Evolutionary conservation across 1,140 invertebrate genomes (phyloP).

Genomic region (Hermetia illucens): DNA sequence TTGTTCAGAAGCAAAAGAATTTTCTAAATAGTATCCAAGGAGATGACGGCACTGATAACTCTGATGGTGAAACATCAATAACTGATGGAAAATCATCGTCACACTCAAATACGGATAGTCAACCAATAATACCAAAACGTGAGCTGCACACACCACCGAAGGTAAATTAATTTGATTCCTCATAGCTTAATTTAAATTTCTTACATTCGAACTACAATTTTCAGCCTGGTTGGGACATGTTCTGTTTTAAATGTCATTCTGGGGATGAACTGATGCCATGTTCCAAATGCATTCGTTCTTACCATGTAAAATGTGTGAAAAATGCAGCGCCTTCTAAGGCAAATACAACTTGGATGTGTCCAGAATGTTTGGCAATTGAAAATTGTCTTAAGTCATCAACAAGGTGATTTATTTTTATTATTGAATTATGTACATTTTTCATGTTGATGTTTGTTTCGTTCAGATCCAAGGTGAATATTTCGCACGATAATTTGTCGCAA

Average conservation of each 20-base stretch:
- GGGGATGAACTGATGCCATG: slow-evolving; percentile 45
- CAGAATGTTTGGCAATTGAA: slow-evolving; percentile 68
- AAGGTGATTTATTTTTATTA: slow-evolving; percentile 28
- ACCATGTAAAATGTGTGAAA: slow-evolving; percentile 62
- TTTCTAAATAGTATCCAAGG: slow-evolving; percentile 32
- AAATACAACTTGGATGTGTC: slow-evolving; percentile 61
- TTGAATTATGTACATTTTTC: neutral
- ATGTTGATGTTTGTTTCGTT: slow-evolving; percentile 11
- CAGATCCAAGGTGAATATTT: neutral
- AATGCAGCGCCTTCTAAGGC: slow-evolving; percentile 37
- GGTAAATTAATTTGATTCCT: slow-evolving; percentile 12
- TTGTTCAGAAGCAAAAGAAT: slow-evolving; percentile 38
- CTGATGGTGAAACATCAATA: slow-evolving; percentile 1
- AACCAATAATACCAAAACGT: slow-evolving; percentile 6
- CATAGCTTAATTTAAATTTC: too few relatives aligned
- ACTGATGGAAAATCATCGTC: neutral
- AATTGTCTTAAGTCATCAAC: slow-evolving; percentile 56
- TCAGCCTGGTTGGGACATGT: slow-evolving; percentile 47
- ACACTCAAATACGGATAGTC: neutral
- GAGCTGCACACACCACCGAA: slow-evolving; percentile 14
- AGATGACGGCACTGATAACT: slow-evolving; percentile 6
- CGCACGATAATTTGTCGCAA: slow-evolving; percentile 24
- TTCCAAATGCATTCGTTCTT: slow-evolving; percentile 71
- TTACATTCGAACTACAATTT: neutral
- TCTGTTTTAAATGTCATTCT: slow-evolving; percentile 79